Evolutionary conservation across 2,797 vertebrate genomes (phyloP).

Genomic region (Ptychadena robeensis): DNA sequence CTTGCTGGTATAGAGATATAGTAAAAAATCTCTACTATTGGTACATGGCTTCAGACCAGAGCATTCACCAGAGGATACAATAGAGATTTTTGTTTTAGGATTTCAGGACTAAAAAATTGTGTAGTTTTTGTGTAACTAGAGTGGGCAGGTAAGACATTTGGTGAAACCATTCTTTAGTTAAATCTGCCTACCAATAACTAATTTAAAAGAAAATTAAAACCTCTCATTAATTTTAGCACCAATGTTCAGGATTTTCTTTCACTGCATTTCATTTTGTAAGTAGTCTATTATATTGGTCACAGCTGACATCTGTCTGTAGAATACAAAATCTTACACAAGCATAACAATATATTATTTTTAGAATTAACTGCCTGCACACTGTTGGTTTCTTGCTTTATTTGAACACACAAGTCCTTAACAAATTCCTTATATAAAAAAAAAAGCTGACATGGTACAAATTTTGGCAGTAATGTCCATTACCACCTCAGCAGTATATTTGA

Average conservation of each 20-base stretch:
- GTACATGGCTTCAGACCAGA: too few relatives aligned
- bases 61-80: too few relatives aligned
- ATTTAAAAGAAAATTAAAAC: background rate
- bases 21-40: too few relatives aligned
- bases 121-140: too few relatives aligned
- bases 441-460: constrained; percentile 55
- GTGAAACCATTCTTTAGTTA: too few relatives aligned
- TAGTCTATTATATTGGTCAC: background rate
- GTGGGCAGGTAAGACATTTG: too few relatives aligned
- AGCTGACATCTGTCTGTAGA: background rate
- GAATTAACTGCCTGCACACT: background rate
- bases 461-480: constrained; percentile 54
- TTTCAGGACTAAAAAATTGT: too few relatives aligned
- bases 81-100: too few relatives aligned
- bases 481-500: constrained; percentile 57
- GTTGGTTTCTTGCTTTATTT: constrained; percentile 22
- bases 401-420: constrained; percentile 19
- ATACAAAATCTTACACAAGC: background rate
- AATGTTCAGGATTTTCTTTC: background rate
- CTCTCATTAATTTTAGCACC: too few relatives aligned
- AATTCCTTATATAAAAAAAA: constrained; percentile 46
- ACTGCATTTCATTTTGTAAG: too few relatives aligned
- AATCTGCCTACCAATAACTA: background rate
- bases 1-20: too few relatives aligned
- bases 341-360: constrained; percentile 12